A percentile compares a stretch with the other conserved stretches of the same genome.
phyloP scores from a whole-genome alignment of 2,113 vertebrate species.

The Entosphenus tridentatus region DNA sequence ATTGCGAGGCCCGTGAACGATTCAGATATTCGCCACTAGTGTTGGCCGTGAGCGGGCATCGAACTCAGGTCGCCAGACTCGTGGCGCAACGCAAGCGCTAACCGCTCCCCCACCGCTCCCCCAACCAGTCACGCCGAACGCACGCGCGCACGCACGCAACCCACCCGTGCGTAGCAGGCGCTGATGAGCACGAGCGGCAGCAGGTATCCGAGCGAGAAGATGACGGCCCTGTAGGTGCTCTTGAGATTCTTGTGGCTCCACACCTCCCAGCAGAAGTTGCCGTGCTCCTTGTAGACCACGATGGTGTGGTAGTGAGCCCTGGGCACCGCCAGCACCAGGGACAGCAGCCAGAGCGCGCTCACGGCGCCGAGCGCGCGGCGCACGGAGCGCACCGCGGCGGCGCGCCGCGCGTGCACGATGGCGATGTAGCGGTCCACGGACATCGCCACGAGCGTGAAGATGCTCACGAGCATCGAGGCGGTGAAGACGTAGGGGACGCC shows the following conservation, averaged over 20 bases:
- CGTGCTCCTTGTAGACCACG: constrained; percentile 13
- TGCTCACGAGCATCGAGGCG: constrained; percentile 7
- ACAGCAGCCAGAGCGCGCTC: background rate
- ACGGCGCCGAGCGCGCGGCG: background rate
- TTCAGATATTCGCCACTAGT: no score
- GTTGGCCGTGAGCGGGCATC: no score
- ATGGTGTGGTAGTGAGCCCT: constrained; percentile 1
- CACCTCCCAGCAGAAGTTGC: constrained; percentile 6
- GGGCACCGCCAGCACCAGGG: background rate
- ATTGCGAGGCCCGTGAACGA: no score
- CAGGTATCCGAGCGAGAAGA: constrained; percentile 7
- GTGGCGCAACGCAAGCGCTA: no score
- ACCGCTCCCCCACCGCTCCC: no score
- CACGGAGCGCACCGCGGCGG: background rate
- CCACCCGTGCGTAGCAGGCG: constrained; percentile 3
- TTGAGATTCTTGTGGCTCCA: background rate
- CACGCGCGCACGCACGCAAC: background rate
- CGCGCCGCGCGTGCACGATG: background rate
- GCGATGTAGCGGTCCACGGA: constrained; percentile 8
- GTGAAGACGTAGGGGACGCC: constrained; percentile 1
- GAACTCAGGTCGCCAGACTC: no score
- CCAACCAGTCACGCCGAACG: no score
- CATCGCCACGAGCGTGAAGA: constrained; percentile 7
- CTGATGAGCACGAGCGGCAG: constrained; percentile 4
- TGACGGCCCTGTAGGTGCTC: constrained; percentile 2